Conservation (phyloP, 2,888 invertebrate species). For the Drosophila ezoana region DNA sequence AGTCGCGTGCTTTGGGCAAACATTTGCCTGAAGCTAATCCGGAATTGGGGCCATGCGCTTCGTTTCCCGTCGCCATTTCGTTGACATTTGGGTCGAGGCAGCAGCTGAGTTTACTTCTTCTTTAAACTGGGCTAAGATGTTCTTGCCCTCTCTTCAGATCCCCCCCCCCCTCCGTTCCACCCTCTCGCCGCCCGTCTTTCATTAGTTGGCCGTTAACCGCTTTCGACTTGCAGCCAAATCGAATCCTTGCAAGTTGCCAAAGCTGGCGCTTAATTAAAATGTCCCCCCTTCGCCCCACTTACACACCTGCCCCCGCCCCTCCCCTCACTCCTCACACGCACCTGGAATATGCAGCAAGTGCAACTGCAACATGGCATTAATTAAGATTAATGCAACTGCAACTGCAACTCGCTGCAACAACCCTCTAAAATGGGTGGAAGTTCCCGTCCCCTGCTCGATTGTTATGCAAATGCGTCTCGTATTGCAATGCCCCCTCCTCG, state of each 20-base stretch:
- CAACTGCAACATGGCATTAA: constrained; percentile 29
- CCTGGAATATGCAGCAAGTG: constrained; percentile 5
- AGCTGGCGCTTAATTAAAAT: constrained; percentile 39
- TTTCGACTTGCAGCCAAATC: constrained; percentile 22
- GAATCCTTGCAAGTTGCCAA: constrained; percentile 43
- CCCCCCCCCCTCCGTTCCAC: too few species aligned
- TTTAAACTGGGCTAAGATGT: constrained; percentile 38
- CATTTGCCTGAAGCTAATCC: constrained; percentile 15
- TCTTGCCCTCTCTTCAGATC: constrained; percentile 16
- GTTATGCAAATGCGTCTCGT: constrained; percentile 45
- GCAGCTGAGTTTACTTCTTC: constrained; percentile 3
- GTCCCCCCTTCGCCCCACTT: background rate
- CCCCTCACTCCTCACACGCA: background rate
- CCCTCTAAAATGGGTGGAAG: constrained; percentile 4
- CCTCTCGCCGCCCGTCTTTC: too few species aligned
- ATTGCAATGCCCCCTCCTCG: constrained; percentile 13
- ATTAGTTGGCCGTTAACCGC: background rate
- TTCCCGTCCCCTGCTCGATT: constrained; percentile 11
- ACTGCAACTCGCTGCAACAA: constrained; percentile 28
- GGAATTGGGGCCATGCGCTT: constrained; percentile 22
- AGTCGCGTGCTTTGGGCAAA: background rate
- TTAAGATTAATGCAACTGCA: constrained; percentile 46
- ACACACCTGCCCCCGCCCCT: too few species aligned
- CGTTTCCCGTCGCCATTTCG: constrained; percentile 7
- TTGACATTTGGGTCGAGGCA: constrained; percentile 29